Base-by-base conservation (phyloP, 2,888 invertebrate genomes). In the Nemotelus pantherinus region DNA sequence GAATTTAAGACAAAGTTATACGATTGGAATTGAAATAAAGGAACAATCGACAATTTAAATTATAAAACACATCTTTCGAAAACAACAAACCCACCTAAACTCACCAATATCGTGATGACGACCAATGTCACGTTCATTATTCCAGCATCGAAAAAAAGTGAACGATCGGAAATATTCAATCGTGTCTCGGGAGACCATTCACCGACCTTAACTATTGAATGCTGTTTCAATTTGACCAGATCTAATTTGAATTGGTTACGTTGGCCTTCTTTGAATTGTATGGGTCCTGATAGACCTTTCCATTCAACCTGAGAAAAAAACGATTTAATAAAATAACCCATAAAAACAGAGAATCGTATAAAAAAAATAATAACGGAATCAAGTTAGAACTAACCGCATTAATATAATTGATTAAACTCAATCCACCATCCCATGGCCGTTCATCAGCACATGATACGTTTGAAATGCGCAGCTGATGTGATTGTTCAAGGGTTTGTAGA, bases 271-370 rank as follows among this genome's bases (percentile, higher is more conserved):
- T 93, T 93, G 86, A 94, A 94, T 85, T 93, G 92, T 80, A 95
- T 92, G 39, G 92, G 93, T 0, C 95, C 95, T 45, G 93, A 94
- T 74, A 95, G 87, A 3, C 95, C 95, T 84, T 93, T 92, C 88
- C 93, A 92, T 85, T 93, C 93, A 72, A 93, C 93, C 94, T 94
- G 85, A 48, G 86, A 78, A 77, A 81, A 76, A 70, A 7, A 58
- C 25, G 25, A 25, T 25, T 25, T 25, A 25, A 25, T 25, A 25
- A 25, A 25, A 25, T 25, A 25, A 25, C 25, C 25, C 25, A 25
- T 25, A 25, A 25, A 25, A 25, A 25, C 25, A 25, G 25, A 25
- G 0, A 25, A 25, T 25, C 25, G 25, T 25, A 25, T 25, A 25
- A 25, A 25, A n/a, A n/a, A n/a, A n/a, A 25, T 25, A 25, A 25